These are phyloP conservation scores for Ptychodera flava DNA, from an alignment of 35 echinoderm and acorn worm genomes.

Conservation along the genomic window DNA sequence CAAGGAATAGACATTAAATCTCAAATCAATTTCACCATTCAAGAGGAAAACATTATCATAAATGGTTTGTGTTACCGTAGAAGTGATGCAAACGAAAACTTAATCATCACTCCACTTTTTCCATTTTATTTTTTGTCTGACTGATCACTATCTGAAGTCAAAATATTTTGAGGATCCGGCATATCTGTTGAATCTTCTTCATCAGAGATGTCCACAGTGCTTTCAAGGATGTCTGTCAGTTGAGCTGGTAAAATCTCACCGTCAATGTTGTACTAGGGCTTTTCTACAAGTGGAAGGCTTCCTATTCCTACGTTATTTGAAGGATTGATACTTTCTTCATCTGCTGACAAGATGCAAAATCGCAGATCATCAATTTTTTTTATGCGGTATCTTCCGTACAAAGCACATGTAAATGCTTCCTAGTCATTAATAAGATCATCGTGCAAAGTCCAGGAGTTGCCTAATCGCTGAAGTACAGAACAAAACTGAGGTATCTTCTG, in stretches of 20 bases:
- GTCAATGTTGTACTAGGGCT: conserved; percentile 20
- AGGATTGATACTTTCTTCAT: background rate
- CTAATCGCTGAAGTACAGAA: background rate
- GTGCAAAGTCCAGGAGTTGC: conserved; percentile 32
- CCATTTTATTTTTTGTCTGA: too few relatives aligned
- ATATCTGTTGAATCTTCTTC: background rate
- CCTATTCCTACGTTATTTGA: conserved; percentile 13
- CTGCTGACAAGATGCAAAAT: conserved; percentile 20
- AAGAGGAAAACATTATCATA: too few relatives aligned
- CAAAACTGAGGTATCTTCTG: background rate
- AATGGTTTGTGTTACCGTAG: too few relatives aligned
- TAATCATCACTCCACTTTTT: too few relatives aligned
- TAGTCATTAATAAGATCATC: conserved; percentile 4
- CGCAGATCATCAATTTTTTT: conserved; percentile 23
- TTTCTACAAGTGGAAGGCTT: conserved; percentile 32
- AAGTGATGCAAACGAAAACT: too few relatives aligned
- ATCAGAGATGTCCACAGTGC: background rate
- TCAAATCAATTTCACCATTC: too few relatives aligned
- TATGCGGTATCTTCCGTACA: conserved; percentile 8
- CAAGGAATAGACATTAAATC: too few relatives aligned
- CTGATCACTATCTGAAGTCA: too few relatives aligned
- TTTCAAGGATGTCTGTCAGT: background rate
- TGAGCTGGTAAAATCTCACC: background rate
- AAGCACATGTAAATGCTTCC: conserved; percentile 55
- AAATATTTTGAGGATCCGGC: too few relatives aligned